Evolutionary conservation across 2,113 vertebrate species (phyloP).

Genomic region (Menura novaehollandiae): DNA sequence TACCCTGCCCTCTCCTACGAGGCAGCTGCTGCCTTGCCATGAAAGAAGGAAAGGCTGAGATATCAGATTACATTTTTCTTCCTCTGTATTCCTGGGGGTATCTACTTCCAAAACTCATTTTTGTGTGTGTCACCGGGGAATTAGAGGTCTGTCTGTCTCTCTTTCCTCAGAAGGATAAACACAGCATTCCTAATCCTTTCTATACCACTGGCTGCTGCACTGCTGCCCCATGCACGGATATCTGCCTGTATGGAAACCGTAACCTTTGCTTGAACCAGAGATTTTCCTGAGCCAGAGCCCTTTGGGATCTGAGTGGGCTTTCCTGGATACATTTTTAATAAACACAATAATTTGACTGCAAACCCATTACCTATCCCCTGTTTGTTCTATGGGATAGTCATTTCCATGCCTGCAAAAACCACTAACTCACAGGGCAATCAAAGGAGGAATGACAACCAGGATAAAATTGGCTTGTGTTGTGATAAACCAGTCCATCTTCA

Average conservation of each 20-base stretch:
- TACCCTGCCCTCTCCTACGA: fast-evolving
- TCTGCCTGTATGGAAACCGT: conserved; percentile 27
- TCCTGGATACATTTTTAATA: conserved; percentile 55
- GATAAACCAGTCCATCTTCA: not conserved
- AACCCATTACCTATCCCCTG: not conserved
- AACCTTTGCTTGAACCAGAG: conserved; percentile 44
- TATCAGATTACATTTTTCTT: not conserved
- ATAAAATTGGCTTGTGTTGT: not conserved
- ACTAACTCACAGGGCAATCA: conserved; percentile 48
- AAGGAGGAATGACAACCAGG: conserved; percentile 9
- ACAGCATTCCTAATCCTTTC: not conserved
- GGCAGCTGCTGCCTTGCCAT: not conserved
- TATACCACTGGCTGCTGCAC: not conserved
- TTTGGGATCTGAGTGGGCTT: conserved; percentile 18
- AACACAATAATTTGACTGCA: conserved; percentile 45
- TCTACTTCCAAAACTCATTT: not conserved
- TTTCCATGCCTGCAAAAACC: conserved; percentile 6
- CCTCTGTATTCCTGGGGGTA: not conserved
- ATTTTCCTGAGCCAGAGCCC: conserved; percentile 38
- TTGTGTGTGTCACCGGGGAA: not conserved
- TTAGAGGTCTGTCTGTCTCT: not conserved
- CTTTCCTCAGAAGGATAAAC: not conserved
- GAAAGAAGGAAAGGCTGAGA: not conserved
- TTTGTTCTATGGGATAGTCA: conserved; percentile 10
- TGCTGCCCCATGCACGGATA: not conserved